Conservation (phyloP, 1,140 invertebrate genomes). For the Zaprionus ornatus region DNA sequence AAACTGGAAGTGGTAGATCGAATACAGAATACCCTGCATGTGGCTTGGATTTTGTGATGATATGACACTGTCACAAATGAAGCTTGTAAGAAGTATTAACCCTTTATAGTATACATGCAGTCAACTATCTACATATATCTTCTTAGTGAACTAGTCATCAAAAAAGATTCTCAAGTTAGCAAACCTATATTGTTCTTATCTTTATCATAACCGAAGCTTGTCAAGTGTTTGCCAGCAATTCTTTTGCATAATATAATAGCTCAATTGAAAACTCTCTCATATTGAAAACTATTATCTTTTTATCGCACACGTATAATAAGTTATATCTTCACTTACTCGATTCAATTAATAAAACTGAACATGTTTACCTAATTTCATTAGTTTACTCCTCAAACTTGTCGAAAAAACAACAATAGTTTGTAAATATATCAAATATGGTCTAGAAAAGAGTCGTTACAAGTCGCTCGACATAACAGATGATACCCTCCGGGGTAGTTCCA, state of each 20-base stretch:
- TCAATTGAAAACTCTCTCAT: neutral
- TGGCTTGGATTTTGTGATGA: neutral
- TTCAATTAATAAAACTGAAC: neutral
- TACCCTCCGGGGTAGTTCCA: neutral
- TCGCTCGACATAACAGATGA: neutral
- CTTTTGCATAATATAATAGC: neutral
- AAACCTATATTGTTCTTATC: neutral
- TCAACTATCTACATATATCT: too few species aligned
- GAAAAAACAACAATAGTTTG: neutral
- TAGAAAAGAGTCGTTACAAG: neutral
- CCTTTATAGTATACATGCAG: too few species aligned
- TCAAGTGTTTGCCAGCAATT: too few species aligned
- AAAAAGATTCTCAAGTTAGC: too few species aligned
- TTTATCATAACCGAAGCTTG: too few species aligned
- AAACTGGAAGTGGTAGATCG: neutral
- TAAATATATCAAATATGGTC: neutral
- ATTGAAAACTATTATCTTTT: neutral
- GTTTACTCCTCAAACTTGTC: neutral
- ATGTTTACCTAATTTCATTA: neutral
- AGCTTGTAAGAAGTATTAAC: neutral
- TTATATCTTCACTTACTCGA: neutral
- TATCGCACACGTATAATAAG: neutral
- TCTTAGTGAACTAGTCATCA: too few species aligned
- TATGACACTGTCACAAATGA: neutral
- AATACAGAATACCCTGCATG: slow-evolving; percentile 3